Conservation (phyloP, 1,140 invertebrate species). For the Melanaphis sacchari region DNA sequence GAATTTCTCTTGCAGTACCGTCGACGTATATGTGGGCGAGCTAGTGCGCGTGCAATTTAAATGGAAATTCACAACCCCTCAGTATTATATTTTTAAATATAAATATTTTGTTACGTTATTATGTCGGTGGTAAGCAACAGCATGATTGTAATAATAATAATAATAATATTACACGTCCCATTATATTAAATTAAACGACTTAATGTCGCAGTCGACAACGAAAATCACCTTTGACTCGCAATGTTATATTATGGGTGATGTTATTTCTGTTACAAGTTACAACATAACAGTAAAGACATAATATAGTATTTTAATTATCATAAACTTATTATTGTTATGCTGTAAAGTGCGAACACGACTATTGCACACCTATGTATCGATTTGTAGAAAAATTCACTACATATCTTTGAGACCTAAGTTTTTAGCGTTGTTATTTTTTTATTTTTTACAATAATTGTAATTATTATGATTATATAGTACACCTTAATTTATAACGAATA, state of each 20-base stretch:
- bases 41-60: neutral
- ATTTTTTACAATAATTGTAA: no score
- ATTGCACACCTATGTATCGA: no score
- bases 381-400: no score
- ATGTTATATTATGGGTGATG: neutral
- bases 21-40: neutral
- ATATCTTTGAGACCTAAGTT: no score
- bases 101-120: conserved; percentile 5
- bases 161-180: neutral
- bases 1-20: neutral
- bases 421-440: no score
- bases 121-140: no score
- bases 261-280: neutral
- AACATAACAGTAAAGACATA: neutral
- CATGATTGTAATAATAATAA: neutral
- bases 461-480: no score
- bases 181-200: neutral
- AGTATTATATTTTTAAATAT: neutral
- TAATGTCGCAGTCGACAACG: neutral
- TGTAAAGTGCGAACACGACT: neutral
- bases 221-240: neutral
- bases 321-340: neutral
- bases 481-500: no score
- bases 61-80: neutral
- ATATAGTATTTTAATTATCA: neutral